Evolutionary conservation across 2,113 vertebrate genomes (phyloP).

Genomic region (Thunnus thynnus): DNA sequence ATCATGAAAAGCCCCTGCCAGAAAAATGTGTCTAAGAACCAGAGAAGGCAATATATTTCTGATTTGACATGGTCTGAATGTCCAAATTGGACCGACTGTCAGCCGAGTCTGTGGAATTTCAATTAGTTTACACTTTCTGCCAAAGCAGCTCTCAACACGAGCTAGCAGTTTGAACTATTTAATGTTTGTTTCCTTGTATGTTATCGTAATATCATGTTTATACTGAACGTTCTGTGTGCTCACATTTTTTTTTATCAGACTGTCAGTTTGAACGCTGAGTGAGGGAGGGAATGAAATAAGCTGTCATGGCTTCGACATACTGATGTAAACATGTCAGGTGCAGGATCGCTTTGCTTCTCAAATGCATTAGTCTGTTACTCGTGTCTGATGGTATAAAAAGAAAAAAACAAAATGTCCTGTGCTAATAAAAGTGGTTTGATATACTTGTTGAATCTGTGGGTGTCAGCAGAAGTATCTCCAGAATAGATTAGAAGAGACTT

Average conservation of each 20-base stretch:
- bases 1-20: not conserved
- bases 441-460: too few relatives aligned
- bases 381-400: too few relatives aligned
- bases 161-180: not conserved
- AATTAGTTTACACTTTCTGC: not conserved
- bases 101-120: constrained; percentile 19
- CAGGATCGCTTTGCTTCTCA: not conserved
- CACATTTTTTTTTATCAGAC: too few relatives aligned
- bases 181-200: not conserved
- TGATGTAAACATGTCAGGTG: not conserved
- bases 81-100: not conserved
- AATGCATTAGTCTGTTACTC: too few relatives aligned
- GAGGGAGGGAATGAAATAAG: not conserved
- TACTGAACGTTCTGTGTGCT: too few relatives aligned
- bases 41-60: constrained; percentile 6
- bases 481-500: too few relatives aligned
- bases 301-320: not conserved
- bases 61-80: constrained; percentile 17
- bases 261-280: not conserved
- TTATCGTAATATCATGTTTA: too few relatives aligned
- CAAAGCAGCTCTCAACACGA: not conserved
- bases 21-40: not conserved
- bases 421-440: too few relatives aligned
- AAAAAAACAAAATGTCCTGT: too few relatives aligned
- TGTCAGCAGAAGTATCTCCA: too few relatives aligned